Conservation (phyloP, 2,797 vertebrate genomes). For the Chrysocyon brachyurus region DNA sequence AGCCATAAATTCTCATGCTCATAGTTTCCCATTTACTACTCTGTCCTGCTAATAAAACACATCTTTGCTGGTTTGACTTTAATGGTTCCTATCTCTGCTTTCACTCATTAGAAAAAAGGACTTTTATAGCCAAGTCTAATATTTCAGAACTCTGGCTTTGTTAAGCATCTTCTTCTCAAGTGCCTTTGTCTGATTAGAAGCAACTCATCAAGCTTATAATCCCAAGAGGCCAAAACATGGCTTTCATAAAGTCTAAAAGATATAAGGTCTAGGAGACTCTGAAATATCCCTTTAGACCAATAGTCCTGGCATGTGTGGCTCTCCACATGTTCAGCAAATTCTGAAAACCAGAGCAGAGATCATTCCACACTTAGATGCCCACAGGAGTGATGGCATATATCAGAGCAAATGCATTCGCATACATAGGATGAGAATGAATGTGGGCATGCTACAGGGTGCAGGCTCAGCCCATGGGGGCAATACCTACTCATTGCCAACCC, state of each 20-base stretch:
- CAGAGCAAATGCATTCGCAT: not conserved
- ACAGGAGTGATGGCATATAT: not conserved
- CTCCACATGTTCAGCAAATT: not conserved
- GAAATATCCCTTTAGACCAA: conserved; percentile 16
- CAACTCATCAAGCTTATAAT: not conserved
- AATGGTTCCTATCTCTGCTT: conserved; percentile 74
- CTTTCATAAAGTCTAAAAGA: not conserved
- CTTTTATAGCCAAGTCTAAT: conserved; percentile 54
- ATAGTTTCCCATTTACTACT: conserved; percentile 52
- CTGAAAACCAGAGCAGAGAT: not conserved
- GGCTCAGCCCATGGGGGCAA: not conserved
- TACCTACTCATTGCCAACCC: not conserved
- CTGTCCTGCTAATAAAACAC: not conserved
- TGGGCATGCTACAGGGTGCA: not conserved
- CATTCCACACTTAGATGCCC: not conserved
- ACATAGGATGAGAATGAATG: not conserved
- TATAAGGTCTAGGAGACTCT: not conserved
- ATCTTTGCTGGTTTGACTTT: conserved; percentile 63
- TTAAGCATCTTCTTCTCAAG: conserved; percentile 47
- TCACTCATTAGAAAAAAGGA: conserved; percentile 76
- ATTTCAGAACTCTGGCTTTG: conserved; percentile 33
- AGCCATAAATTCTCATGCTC: conserved; percentile 78
- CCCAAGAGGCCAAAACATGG: not conserved
- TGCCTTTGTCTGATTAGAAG: conserved; percentile 24
- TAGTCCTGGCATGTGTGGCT: not conserved